These are phyloP conservation scores for Limenitis camilla DNA, from an alignment of 2,888 invertebrate genomes.

Conservation along the genomic window DNA sequence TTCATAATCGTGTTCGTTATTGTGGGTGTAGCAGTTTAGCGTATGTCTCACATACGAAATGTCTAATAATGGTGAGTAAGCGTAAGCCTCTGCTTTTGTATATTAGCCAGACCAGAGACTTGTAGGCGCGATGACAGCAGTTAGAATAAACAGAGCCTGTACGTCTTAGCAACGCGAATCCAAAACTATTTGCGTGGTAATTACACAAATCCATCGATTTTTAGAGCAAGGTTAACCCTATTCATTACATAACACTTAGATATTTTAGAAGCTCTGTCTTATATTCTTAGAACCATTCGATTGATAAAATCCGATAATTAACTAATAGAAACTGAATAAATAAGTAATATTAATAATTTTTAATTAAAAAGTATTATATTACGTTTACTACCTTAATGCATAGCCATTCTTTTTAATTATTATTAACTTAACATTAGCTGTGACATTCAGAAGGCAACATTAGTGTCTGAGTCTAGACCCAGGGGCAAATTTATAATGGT, in stretches of 20 bases:
- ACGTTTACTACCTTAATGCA: too few species aligned
- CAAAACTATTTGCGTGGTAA: constrained; percentile 6
- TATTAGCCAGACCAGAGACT: constrained; percentile 42
- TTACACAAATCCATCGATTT: constrained; percentile 13
- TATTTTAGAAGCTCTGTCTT: too few species aligned
- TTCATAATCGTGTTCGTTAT: constrained; percentile 35
- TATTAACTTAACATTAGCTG: too few species aligned
- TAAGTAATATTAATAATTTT: too few species aligned
- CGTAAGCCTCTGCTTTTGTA: constrained; percentile 28
- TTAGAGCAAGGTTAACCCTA: constrained; percentile 7
- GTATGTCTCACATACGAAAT: constrained; percentile 57
- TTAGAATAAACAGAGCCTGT: constrained; percentile 20
- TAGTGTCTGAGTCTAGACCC: too few species aligned
- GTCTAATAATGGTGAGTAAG: constrained; percentile 45
- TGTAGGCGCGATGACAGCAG: constrained; percentile 35
- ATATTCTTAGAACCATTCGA: too few species aligned
- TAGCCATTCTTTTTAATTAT: too few species aligned
- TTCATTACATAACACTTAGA: background rate
- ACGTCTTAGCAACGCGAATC: constrained; percentile 16
- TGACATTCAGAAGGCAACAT: too few species aligned
- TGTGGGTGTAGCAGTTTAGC: constrained; percentile 40
- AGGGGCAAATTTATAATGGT: too few species aligned
- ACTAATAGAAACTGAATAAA: background rate
- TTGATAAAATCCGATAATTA: too few species aligned
- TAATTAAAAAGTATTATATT: too few species aligned